phyloP scores from a whole-genome alignment of 2,888 invertebrate genomes.

The Thymelicus acteon region DNA sequence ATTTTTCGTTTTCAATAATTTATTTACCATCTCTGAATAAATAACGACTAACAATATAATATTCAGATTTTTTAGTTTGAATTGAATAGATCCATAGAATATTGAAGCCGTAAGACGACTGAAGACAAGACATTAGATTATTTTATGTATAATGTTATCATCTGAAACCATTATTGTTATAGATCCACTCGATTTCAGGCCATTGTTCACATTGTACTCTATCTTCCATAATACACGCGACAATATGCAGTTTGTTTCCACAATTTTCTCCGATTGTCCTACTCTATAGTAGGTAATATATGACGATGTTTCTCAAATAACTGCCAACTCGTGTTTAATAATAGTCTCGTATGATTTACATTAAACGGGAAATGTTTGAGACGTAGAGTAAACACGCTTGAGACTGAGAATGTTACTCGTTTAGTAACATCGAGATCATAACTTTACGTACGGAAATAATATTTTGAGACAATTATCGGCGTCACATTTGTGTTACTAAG shows the following conservation, averaged over 20 bases:
- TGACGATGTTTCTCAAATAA: conserved; percentile 72
- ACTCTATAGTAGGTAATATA: conserved; percentile 55
- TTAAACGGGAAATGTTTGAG: conserved; percentile 61
- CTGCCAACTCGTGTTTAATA: conserved; percentile 69
- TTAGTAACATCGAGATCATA: conserved; percentile 31
- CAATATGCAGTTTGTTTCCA: conserved; percentile 50
- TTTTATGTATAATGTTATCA: conserved; percentile 14
- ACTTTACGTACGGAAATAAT: conserved; percentile 33
- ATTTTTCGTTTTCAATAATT: too few species aligned
- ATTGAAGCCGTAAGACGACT: too few species aligned
- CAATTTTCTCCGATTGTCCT: conserved; percentile 58
- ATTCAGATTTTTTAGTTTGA: too few species aligned
- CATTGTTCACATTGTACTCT: conserved; percentile 58
- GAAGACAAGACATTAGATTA: background rate
- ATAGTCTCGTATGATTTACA: conserved; percentile 66
- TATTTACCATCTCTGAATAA: too few species aligned
- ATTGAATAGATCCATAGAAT: too few species aligned
- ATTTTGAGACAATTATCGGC: conserved; percentile 15
- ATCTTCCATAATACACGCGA: conserved; percentile 52
- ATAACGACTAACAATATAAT: too few species aligned
- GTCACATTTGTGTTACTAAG: too few species aligned
- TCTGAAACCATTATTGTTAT: conserved; percentile 28
- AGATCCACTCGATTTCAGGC: conserved; percentile 41
- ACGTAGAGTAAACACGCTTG: conserved; percentile 44
- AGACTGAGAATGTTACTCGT: conserved; percentile 34